Evolutionary conservation across 2,113 vertebrate genomes (phyloP), one percentile per base, ranked within the genome.

Genomic region (Hoplias malabaricus): DNA sequence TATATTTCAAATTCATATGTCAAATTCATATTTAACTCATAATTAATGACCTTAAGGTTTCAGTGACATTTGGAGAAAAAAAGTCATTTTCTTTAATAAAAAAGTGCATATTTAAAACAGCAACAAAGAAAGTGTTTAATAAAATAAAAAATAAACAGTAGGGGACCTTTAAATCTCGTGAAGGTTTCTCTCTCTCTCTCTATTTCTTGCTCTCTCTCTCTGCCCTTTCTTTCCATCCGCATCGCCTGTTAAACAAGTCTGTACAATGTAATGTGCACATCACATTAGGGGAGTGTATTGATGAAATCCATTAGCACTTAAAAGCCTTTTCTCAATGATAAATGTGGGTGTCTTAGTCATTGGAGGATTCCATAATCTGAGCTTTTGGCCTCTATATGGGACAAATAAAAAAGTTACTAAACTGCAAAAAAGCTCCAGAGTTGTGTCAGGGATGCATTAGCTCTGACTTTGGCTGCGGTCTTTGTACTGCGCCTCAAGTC

Each of bases 221-320:
- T 56, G 11, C 12, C 2, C 16, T 53, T 34, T 25, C 53, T 34
- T 33, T 46, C 36, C 40, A 53, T n/a, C 10, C 11, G 27, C 11
- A 65, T 27, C 11, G 27, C 11, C 50, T 27, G 43, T 38, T 25
- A 29, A 59, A 46, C 54, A 36, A 53, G 68, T 50, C 25, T 70
- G 57, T 27, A 10, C 25, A n/a, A n/a, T n/a, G n/a, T n/a, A n/a
- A n/a, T n/a, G n/a, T n/a, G n/a, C n/a, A n/a, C n/a, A n/a, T n/a
- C n/a, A 46, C 43, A 80, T 54, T 54, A 38, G 48, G 25, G 16
- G 12, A 38, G 25, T 43, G 42, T 57, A 79, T 78, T 77, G 62
- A 74, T 66, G 48, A 75, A 85, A 67, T 5, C 65, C 59, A 71
- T 80, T 71, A 81, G 76, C 81, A 80, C 73, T 75, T 80, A 72